Evolutionary conservation across 2,113 vertebrate genomes (phyloP).

Genomic region (Misgurnus mizolepis): DNA sequence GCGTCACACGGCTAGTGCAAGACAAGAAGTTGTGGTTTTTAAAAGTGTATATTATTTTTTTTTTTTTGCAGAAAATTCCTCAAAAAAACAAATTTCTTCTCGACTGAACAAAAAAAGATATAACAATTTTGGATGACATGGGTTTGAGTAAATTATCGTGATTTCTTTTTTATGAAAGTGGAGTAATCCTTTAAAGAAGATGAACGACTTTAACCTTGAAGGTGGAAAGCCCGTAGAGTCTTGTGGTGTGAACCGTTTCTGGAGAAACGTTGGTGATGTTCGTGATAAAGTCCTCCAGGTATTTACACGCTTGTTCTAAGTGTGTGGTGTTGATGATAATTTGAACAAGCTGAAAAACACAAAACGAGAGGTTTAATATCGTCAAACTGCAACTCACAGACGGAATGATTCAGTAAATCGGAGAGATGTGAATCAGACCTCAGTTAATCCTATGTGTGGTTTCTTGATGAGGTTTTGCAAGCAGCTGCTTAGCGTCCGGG

Average conservation of each 20-base stretch:
- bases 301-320: constrained; percentile 96
- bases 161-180: too few relatives aligned
- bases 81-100: too few relatives aligned
- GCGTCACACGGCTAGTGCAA: too few relatives aligned
- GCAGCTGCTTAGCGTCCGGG: constrained; percentile 91
- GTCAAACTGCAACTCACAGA: background rate
- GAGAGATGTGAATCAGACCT: constrained; percentile 73
- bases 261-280: constrained; percentile 98
- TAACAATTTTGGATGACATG: too few relatives aligned
- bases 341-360: constrained; percentile 86
- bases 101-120: too few relatives aligned
- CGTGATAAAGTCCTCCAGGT: constrained; percentile 97
- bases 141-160: too few relatives aligned
- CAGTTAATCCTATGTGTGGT: constrained; percentile 95
- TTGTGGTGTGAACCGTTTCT: constrained; percentile 92
- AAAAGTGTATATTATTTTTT: too few relatives aligned
- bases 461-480: constrained; percentile 97
- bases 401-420: background rate
- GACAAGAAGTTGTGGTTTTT: too few relatives aligned
- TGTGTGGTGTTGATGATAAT: constrained; percentile 99
- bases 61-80: too few relatives aligned
- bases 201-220: constrained; percentile 85
- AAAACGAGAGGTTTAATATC: background rate
- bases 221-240: constrained; percentile 95
- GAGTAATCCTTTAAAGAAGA: background rate